Evolutionary conservation across 64 coral and sea anemone species (phyloP).

Genomic region (Hydrozoanthus tunicans): DNA sequence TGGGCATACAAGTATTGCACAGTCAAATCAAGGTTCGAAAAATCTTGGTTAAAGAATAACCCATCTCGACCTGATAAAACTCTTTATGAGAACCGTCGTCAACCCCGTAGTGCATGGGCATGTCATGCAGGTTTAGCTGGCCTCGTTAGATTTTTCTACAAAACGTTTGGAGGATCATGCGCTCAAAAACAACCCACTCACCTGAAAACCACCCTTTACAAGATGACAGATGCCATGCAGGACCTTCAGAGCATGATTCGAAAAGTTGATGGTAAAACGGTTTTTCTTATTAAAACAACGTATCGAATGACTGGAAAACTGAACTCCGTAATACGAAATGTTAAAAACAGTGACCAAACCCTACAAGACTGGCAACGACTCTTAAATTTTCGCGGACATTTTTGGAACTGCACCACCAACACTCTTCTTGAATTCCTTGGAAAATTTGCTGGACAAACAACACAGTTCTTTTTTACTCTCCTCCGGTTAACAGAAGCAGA

Average conservation of each 20-base stretch:
- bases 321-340: neutral
- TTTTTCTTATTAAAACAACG: conserved; percentile 3
- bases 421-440: conserved; percentile 32
- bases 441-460: conserved; percentile 10
- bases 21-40: neutral
- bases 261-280: conserved; percentile 7
- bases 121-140: conserved; percentile 30
- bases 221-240: neutral
- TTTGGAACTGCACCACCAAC: conserved; percentile 11
- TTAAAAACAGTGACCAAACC: neutral
- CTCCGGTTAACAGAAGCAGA: conserved; percentile 34
- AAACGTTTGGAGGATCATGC: neutral
- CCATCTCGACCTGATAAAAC: neutral
- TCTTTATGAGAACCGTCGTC: neutral
- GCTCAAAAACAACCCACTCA: neutral
- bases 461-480: conserved; percentile 8
- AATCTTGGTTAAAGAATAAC: neutral
- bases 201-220: neutral
- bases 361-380: neutral
- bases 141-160: neutral
- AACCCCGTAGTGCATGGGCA: neutral
- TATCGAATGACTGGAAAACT: neutral
- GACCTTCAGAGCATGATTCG: conserved; percentile 22
- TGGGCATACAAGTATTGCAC: neutral
- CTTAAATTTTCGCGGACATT: neutral